Evolutionary conservation across 2,113 vertebrate species (phyloP), one percentile per base, ranked within the genome.

Genomic region (human): DNA sequence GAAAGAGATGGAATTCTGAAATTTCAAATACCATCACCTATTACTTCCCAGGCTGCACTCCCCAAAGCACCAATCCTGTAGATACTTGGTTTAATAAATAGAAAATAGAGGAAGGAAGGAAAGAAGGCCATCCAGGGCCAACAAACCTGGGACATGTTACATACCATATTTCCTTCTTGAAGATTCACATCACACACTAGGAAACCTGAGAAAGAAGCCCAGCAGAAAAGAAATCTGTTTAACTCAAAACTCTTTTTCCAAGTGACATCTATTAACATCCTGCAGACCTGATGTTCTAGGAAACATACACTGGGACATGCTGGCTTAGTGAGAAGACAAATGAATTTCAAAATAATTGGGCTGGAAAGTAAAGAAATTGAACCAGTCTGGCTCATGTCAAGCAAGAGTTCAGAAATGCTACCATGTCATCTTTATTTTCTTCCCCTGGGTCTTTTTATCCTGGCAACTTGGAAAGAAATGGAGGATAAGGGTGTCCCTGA

Each of bases 271-370:
- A 90, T 97, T 96, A 93, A 90, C 90, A 96, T 94, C 96, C 94
- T 96, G 92, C 59, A 82, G 94, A 70, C 50, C 85, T 12, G 14
- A 64, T 86, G n/a, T 92, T 96, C 96, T 82, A 95, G 92, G 96
- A 96, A 98, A 94, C 79, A 78, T 81, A 90, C 52, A 89, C 64
- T 79, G 66, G 50, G 59, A 96, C 66, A 72, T 1, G 38, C 70
- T 89, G 81, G 81, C 95, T 97, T 97, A 83, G 89, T 92, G 80
- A 96, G 93, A 92, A 96, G 52, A 95, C 87, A 97, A 95, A 94
- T 96, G 64, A 92, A 96, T 93, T 98, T 96, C 96, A 94, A 96
- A 97, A 97, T 96, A 97, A 97, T 96, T 97, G 96, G 64, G 72
- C 82, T 96, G 81, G 95, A 93, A 97, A 97, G 88, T 96, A 97